Evolutionary conservation across 2,113 vertebrate genomes (phyloP).

Genomic region (Microtus pennsylvanicus): DNA sequence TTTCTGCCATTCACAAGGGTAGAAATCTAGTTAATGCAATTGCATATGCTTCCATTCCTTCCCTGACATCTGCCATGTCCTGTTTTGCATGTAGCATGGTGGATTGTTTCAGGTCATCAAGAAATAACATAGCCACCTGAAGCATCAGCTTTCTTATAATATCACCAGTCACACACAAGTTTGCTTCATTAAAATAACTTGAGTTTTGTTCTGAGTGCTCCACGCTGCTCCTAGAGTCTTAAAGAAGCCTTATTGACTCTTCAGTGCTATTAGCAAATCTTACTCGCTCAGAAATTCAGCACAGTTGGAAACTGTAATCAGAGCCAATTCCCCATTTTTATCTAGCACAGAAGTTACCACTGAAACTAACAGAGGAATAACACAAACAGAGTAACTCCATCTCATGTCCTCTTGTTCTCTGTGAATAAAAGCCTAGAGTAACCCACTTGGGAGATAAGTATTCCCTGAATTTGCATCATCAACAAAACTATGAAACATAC

Average conservation of each 20-base stretch:
- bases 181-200: slow-evolving; percentile 75
- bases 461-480: slow-evolving; percentile 54
- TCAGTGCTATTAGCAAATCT: slow-evolving; percentile 67
- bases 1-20: neutral
- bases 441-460: neutral
- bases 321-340: slow-evolving; percentile 69
- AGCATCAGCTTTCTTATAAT: slow-evolving; percentile 73
- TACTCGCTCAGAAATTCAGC: slow-evolving; percentile 67
- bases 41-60: neutral
- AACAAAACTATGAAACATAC: neutral
- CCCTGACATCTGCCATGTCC: slow-evolving; percentile 56
- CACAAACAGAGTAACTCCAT: slow-evolving; percentile 36
- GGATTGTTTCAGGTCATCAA: slow-evolving; percentile 57
- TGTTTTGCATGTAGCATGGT: slow-evolving; percentile 60
- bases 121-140: slow-evolving; percentile 63
- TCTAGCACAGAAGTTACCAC: slow-evolving; percentile 65
- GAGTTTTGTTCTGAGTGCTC: slow-evolving; percentile 69
- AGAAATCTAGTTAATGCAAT: neutral
- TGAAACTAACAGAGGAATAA: slow-evolving; percentile 70
- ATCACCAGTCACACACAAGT: slow-evolving; percentile 73
- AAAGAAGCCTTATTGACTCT: slow-evolving; percentile 66
- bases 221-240: slow-evolving; percentile 27
- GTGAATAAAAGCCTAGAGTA: neutral
- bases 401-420: slow-evolving; percentile 33
- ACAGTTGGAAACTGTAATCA: slow-evolving; percentile 75